Conservation (phyloP, 1,140 invertebrate genomes). For the Leptinotarsa texana region DNA sequence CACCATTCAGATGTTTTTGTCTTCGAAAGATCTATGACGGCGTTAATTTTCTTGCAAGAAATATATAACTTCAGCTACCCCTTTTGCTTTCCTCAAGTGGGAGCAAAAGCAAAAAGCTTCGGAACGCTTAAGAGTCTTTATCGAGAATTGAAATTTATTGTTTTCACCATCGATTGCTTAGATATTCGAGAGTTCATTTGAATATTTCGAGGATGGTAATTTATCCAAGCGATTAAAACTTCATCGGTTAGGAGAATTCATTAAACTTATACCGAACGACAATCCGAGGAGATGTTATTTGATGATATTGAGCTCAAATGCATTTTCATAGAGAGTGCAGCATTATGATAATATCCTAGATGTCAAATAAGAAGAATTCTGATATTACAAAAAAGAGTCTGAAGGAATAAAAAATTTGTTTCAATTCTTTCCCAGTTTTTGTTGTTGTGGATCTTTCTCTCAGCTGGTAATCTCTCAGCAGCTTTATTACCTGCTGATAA, state of each 20-base stretch:
- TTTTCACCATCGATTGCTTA: conserved; percentile 26
- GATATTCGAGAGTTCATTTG: conserved; percentile 17
- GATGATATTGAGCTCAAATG: no score
- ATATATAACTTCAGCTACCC: conserved; percentile 28
- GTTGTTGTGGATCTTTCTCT: no score
- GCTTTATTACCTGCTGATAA: no score
- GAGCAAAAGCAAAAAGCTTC: conserved; percentile 23
- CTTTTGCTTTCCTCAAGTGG: conserved; percentile 16
- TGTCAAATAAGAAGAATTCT: no score
- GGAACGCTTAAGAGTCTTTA: conserved; percentile 30
- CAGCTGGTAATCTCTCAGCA: no score
- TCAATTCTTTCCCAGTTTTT: no score
- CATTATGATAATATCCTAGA: no score
- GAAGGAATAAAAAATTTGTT: no score
- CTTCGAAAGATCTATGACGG: conserved; percentile 27
- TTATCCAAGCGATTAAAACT: conserved; percentile 8
- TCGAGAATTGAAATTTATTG: conserved; percentile 32
- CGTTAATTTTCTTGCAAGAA: conserved; percentile 29
- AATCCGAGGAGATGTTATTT: no score
- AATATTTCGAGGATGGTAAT: conserved; percentile 18
- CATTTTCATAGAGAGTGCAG: no score
- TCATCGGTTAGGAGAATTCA: background rate
- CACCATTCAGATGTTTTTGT: conserved; percentile 31
- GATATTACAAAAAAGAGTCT: no score
- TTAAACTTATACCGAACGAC: background rate